Base-by-base conservation (phyloP, 1,140 invertebrate species). In the Tachypleus tridentatus region DNA sequence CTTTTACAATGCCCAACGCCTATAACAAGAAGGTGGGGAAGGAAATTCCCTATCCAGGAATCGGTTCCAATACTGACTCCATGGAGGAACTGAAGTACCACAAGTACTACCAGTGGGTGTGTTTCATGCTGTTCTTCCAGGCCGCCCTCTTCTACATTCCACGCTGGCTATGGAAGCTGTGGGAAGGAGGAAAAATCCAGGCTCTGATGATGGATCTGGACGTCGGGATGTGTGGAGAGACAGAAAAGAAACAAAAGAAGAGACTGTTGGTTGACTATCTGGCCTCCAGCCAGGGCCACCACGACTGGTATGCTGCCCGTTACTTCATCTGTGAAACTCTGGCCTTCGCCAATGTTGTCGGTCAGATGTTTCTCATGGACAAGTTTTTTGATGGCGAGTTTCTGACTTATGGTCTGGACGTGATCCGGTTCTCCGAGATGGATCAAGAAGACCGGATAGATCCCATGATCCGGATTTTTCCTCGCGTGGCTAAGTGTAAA, bases 301-400 rank as follows among this genome's bases (percentile, higher is more conserved):
- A 96, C 83, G 93, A 95, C 81, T 95, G 91, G 91, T 94, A 91
- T 89, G 91, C 91, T 63, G 93, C 93, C 79, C 84, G 89, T 76
- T 96, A 95, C 57, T 94, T 92, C 81, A 84, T 94, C 74, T 95
- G 91, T 81, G 92, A 96, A 79, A 78, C 89, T 70, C 83, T 96
- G 64, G 85, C 91, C 68, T 84, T 95, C 72, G 78, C 87, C 77
- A 97, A 96, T 80, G 89, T 95, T 74, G 82, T 95, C 77, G 91
- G 92, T 78, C 93, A 97, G 84, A 95, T 97, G 88, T 94, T 95
- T 81, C 82, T 97, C 76, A 93, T 97, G 87, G 92, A 97, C 80
- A 84, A 86, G 64, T 96, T 97, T 82, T 93, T 97, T 82, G 93
- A 95, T 77, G 91, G 92, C 58, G 92, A 93, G 74, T 97, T 96